Evolutionary conservation across 2,888 invertebrate species (phyloP).

Genomic region (Ectropis crepuscularia): DNA sequence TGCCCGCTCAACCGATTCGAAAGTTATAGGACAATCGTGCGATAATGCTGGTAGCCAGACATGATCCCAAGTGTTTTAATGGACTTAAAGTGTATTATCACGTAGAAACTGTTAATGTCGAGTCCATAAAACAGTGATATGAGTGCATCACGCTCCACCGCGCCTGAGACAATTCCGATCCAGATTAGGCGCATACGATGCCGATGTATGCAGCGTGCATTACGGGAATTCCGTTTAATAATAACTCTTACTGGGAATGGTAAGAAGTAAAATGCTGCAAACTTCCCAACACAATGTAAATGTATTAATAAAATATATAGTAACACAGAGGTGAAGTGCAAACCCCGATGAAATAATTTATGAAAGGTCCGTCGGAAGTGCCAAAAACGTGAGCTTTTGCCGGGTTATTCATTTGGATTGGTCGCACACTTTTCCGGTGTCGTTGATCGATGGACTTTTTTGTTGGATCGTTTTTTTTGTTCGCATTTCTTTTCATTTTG

Average conservation of each 20-base stretch:
- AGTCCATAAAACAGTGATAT: constrained; percentile 62
- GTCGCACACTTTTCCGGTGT: constrained; percentile 43
- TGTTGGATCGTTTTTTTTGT: constrained; percentile 27
- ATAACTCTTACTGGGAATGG: constrained; percentile 19
- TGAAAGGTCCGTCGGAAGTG: constrained; percentile 47
- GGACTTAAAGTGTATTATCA: constrained; percentile 66
- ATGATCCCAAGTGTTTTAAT: constrained; percentile 73
- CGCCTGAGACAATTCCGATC: constrained; percentile 30
- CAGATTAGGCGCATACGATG: constrained; percentile 14
- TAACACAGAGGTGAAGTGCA: not conserved
- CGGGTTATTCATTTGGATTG: constrained; percentile 37
- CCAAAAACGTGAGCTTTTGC: constrained; percentile 47
- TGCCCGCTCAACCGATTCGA: constrained; percentile 53
- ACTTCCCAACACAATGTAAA: constrained; percentile 1
- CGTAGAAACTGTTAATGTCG: constrained; percentile 69
- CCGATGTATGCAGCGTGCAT: constrained; percentile 22
- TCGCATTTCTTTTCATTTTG: constrained; percentile 16
- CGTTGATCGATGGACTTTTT: constrained; percentile 39
- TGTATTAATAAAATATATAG: constrained; percentile 1
- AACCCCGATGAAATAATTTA: constrained; percentile 41
- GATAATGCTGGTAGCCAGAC: constrained; percentile 64
- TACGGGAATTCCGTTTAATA: constrained; percentile 21
- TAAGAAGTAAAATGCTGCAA: constrained; percentile 7
- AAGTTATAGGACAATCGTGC: constrained; percentile 64
- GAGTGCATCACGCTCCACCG: constrained; percentile 45